phyloP scores from a whole-genome alignment of 2,888 invertebrate genomes.

The Eupsilia transversa region DNA sequence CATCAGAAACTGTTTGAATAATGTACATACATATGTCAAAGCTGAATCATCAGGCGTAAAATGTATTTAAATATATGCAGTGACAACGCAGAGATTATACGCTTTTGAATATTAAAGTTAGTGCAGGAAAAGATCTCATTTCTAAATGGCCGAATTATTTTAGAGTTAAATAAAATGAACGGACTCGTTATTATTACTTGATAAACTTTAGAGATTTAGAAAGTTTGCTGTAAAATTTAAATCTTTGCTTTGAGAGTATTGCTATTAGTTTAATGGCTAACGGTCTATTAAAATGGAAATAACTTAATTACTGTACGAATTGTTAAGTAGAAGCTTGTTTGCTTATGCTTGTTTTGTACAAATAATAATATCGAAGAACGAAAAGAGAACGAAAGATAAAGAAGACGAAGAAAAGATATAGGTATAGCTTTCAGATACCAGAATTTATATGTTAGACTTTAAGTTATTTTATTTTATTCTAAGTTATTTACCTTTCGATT shows the following conservation, averaged over 20 bases:
- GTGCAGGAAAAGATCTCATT: slow-evolving; percentile 38
- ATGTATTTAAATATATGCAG: slow-evolving; percentile 73
- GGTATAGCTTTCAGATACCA: background rate
- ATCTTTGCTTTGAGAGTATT: slow-evolving; percentile 46
- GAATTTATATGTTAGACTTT: background rate
- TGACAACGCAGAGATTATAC: slow-evolving; percentile 62
- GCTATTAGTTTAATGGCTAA: slow-evolving; percentile 48
- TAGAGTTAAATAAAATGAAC: slow-evolving; percentile 19
- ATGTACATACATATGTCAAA: slow-evolving; percentile 66
- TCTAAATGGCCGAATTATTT: slow-evolving; percentile 33
- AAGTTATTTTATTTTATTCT: no score
- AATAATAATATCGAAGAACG: background rate
- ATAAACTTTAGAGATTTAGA: slow-evolving; percentile 44
- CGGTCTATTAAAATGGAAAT: slow-evolving; percentile 45
- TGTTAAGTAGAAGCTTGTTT: background rate
- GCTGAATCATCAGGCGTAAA: slow-evolving; percentile 69
- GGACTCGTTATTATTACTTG: slow-evolving; percentile 32
- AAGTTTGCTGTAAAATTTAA: slow-evolving; percentile 48
- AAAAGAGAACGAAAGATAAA: background rate
- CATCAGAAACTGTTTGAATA: slow-evolving; percentile 74
- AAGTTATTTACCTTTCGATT: no score
- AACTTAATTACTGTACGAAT: slow-evolving; percentile 34
- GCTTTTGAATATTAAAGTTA: slow-evolving; percentile 55
- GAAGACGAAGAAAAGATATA: background rate
- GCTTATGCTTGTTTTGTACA: background rate